phyloP scores from a whole-genome alignment of 2,113 vertebrate species.

The Arenaria interpres region DNA sequence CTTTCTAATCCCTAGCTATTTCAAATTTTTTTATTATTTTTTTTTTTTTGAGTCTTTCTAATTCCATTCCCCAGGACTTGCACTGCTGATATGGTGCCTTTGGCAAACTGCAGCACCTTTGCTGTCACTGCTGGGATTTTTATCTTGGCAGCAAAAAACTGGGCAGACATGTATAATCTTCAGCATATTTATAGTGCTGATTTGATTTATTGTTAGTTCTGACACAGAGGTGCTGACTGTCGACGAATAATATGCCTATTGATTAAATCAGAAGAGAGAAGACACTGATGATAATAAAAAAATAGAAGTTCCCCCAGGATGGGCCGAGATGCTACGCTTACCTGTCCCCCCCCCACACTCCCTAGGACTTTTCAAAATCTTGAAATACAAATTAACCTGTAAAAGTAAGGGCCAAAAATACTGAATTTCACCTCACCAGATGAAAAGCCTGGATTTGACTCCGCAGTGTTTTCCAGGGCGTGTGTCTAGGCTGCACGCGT shows the following conservation, averaged over 20 bases:
- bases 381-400: background rate
- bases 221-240: background rate
- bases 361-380: background rate
- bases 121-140: background rate
- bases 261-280: background rate
- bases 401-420: background rate
- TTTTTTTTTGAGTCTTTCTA: background rate
- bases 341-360: fast-evolving
- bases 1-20: background rate
- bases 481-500: fast-evolving
- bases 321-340: background rate
- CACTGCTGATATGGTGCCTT: background rate
- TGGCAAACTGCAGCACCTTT: background rate
- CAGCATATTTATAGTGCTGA: background rate
- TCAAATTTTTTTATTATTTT: too few species aligned
- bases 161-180: background rate
- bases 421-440: fast-evolving
- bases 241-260: background rate
- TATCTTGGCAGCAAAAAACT: background rate
- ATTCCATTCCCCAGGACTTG: background rate
- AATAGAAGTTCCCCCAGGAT: background rate
- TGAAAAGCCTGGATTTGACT: background rate
- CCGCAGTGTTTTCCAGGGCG: fast-evolving
- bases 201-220: background rate
- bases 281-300: background rate